Conservation (phyloP, 2,888 invertebrate genomes). For the Anticlea derivata region DNA sequence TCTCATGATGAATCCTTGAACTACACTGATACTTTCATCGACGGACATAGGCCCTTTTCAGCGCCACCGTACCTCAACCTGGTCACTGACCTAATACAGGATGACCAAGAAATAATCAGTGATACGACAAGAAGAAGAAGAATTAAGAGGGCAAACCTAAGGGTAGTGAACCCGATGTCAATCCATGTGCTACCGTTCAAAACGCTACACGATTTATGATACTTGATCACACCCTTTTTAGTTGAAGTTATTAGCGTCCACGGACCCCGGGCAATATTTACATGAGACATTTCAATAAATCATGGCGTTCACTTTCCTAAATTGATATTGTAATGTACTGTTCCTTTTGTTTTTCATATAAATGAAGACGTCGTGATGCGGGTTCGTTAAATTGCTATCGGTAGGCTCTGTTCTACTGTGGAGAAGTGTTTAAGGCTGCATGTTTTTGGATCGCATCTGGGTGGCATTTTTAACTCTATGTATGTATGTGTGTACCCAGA, state of each 20-base stretch:
- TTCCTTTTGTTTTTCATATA: constrained; percentile 76
- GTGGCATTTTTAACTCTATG: no score
- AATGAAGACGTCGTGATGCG: constrained; percentile 80
- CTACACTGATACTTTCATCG: no score
- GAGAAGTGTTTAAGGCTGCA: constrained; percentile 42
- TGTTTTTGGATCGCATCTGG: no score
- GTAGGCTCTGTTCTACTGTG: constrained; percentile 42
- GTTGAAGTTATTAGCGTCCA: constrained; percentile 52
- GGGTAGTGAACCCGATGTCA: background rate
- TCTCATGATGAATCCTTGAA: no score
- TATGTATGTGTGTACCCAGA: no score
- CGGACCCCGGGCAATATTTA: constrained; percentile 64
- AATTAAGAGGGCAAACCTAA: background rate
- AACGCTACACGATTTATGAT: constrained; percentile 9
- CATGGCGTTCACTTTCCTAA: constrained; percentile 81
- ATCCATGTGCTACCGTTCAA: constrained; percentile 6
- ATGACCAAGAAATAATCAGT: no score
- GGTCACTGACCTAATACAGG: no score
- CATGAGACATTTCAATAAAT: constrained; percentile 75
- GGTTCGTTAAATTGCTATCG: constrained; percentile 83
- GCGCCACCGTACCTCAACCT: no score
- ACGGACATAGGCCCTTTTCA: no score
- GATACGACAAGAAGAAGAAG: no score
- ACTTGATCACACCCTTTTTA: constrained; percentile 10
- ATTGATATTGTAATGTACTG: constrained; percentile 82